Percentiles rank a stretch among this genome's conserved stretches.
Evolutionary conservation across 2,888 invertebrate species (phyloP).

Genomic region (Calliphora vomitoria): DNA sequence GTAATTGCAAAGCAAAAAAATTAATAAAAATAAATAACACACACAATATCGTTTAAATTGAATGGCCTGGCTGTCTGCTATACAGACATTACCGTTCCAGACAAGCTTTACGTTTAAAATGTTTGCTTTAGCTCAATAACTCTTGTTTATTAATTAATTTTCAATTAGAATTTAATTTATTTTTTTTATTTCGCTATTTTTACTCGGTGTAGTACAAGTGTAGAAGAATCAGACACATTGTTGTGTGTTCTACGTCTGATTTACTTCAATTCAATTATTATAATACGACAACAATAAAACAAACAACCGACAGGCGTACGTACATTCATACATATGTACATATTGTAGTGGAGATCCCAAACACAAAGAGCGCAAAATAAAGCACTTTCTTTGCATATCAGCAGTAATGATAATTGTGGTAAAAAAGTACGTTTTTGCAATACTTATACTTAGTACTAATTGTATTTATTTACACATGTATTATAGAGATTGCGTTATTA

Average conservation of each 20-base stretch:
- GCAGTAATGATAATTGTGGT: conserved; percentile 21
- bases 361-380: conserved; percentile 51
- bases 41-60: not conserved
- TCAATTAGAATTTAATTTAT: conserved; percentile 74
- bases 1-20: conserved; percentile 1
- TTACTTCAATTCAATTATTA: conserved; percentile 71
- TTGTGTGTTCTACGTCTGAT: conserved; percentile 64
- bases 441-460: not conserved
- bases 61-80: not conserved
- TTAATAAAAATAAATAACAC: not conserved
- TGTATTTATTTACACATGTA: not conserved
- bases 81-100: conserved; percentile 49
- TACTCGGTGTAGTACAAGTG: conserved; percentile 30
- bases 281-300: conserved; percentile 55
- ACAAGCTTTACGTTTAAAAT: conserved; percentile 61
- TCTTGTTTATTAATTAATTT: conserved; percentile 75
- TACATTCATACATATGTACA: not conserved
- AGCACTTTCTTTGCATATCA: conserved; percentile 50
- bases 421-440: not conserved
- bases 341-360: conserved; percentile 37
- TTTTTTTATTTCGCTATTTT: conserved; percentile 48
- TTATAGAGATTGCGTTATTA: too few species aligned
- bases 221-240: conserved; percentile 45
- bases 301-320: not conserved
- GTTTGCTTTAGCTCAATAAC: conserved; percentile 54